Percentiles rank a stretch among this genome's conserved stretches.
These are phyloP conservation scores for Brienomyrus brachyistius DNA, from an alignment of 2,113 vertebrate species.

Conservation along the genomic window DNA sequence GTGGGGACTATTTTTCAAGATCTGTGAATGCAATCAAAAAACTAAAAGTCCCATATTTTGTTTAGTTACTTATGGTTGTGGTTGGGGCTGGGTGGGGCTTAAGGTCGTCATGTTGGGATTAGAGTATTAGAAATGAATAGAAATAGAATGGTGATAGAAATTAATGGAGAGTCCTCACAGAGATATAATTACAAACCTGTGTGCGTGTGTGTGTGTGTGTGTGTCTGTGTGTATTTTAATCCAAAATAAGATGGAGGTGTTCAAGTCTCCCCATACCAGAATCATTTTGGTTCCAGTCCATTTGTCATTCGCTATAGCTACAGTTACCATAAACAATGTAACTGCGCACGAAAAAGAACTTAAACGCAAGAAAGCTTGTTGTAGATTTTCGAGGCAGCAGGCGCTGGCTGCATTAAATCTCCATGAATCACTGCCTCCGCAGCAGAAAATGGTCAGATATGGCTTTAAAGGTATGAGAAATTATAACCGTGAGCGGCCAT, in stretches of 20 bases:
- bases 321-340: background rate
- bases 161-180: too few relatives aligned
- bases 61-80: too few relatives aligned
- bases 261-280: background rate
- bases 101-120: too few relatives aligned
- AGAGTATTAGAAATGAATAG: too few relatives aligned
- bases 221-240: background rate
- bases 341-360: background rate
- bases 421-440: background rate
- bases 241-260: background rate
- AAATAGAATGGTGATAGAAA: too few relatives aligned
- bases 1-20: too few relatives aligned
- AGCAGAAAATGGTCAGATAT: background rate
- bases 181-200: too few relatives aligned
- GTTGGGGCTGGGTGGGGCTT: too few relatives aligned
- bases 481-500: background rate
- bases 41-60: too few relatives aligned
- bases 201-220: background rate
- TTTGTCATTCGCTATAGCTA: background rate
- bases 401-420: background rate
- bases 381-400: background rate
- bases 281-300: background rate
- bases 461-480: constrained; percentile 6
- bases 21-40: too few relatives aligned
- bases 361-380: background rate